Evolutionary conservation across 2,113 vertebrate species (phyloP), one percentile per base, ranked within the genome.

Genomic region (Struthio camelus): DNA sequence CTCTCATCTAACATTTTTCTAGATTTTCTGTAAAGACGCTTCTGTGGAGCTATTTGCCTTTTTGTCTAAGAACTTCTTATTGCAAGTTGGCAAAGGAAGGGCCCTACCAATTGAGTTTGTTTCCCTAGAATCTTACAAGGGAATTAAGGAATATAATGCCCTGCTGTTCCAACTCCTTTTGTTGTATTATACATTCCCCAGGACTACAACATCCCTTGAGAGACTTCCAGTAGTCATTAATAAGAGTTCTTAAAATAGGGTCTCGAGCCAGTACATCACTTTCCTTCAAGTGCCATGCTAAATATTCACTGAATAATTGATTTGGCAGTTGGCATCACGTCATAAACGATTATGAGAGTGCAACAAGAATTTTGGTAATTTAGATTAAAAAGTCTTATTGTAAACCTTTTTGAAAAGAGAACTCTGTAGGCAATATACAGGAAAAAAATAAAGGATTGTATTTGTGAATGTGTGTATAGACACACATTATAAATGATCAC

Each of bases 291-390:
- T 94, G 92, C 88, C 81, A 88, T 6, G 11, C 36, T 87, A 85
- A 95, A 91, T 95, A 95, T 44, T 87, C 72, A 66, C 71, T 78
- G 91, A 96, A 95, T 87, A 96, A 97, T 88, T 93, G 79, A 94
- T 88, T 90, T 70, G 81, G 61, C 23, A 76, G 9, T 80, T 91
- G 79, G 72, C 84, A 82, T 86, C 46, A 32, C 75, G 83, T 94
- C 79, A 94, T 65, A 77, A 91, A 32, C 1, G 1, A 38, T 83
- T 89, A 94, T 71, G 84, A 97, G 93, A 91, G 89, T 77, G 81
- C 58, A 91, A 79, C 3, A 79, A 70, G 40, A 73, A 92, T 64
- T n/a, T 32, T 94, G 53, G 14, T 32, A 76, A 64, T 66, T 17
- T 70, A 14, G 28, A 54, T 95, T 94, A 73, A 2, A 91, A 96